These are phyloP conservation scores for Heliconius eleuchia DNA, from an alignment of 1,140 invertebrate genomes.

Conservation along the genomic window DNA sequence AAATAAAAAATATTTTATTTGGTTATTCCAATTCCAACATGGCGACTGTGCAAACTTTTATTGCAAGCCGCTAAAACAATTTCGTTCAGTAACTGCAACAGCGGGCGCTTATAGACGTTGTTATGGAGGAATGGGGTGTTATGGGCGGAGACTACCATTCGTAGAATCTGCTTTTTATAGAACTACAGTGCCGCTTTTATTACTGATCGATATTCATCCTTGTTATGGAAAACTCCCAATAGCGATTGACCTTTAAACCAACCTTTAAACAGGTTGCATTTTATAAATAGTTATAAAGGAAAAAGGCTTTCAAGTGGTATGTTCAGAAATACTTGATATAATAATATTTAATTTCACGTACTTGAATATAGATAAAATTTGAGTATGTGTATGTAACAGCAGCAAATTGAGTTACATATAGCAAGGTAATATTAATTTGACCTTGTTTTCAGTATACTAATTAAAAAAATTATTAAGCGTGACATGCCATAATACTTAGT, in stretches of 20 bases:
- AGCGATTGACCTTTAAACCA: background rate
- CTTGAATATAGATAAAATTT: background rate
- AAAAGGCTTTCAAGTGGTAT: background rate
- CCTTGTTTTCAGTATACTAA: conserved; percentile 12
- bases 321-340: background rate
- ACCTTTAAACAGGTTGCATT: background rate
- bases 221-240: conserved; percentile 17
- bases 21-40: background rate
- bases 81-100: conserved; percentile 13
- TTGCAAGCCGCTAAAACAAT: background rate
- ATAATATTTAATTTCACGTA: background rate
- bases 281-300: background rate
- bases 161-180: conserved; percentile 35
- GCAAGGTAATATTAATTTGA: background rate
- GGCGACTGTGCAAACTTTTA: background rate
- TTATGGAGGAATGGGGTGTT: conserved; percentile 21
- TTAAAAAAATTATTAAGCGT: conserved; percentile 4
- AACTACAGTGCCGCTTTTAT: conserved; percentile 14
- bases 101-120: background rate
- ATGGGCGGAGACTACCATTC: conserved; percentile 16
- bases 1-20: background rate
- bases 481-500: conserved; percentile 1
- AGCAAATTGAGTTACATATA: background rate
- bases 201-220: conserved; percentile 29
- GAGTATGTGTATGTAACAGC: background rate